A percentile compares a stretch with the other conserved stretches of the same genome.
Conservation (phyloP, 2,797 vertebrate genomes). For the Propithecus perrieri region DNA sequence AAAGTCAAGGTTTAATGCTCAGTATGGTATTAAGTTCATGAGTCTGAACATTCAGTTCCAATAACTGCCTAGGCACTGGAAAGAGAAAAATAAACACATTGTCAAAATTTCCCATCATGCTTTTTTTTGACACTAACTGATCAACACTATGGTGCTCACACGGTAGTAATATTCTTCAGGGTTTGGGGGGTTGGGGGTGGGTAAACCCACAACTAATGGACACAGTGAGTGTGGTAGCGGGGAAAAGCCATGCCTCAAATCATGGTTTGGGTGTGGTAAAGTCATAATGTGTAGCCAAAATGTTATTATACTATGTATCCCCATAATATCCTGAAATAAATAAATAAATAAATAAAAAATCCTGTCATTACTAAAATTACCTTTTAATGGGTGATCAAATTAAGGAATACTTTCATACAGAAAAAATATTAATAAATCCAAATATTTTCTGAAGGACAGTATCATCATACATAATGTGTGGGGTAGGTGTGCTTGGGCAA, state of each 20-base stretch:
- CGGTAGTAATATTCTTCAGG: too few species aligned
- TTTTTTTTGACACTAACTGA: too few species aligned
- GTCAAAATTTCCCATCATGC: not conserved
- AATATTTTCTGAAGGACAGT: not conserved
- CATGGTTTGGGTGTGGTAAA: too few species aligned
- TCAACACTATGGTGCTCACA: too few species aligned
- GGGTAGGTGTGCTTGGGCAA: fast-evolving
- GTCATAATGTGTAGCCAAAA: too few species aligned
- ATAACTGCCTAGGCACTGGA: not conserved
- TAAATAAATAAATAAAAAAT: not conserved
- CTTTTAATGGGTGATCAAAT: not conserved
- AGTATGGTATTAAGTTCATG: not conserved
- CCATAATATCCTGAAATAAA: too few species aligned
- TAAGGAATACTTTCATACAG: not conserved
- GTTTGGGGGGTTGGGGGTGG: too few species aligned
- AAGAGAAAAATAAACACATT: not conserved
- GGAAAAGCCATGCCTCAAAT: too few species aligned
- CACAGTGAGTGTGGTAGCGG: too few species aligned
- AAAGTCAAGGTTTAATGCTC: not conserved
- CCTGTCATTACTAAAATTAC: not conserved
- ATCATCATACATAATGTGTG: not conserved
- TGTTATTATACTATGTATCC: too few species aligned
- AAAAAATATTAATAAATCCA: not conserved
- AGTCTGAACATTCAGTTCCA: not conserved
- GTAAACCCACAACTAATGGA: too few species aligned